Conservation (phyloP, 2,113 vertebrate genomes). For the Tetrax tetrax region DNA sequence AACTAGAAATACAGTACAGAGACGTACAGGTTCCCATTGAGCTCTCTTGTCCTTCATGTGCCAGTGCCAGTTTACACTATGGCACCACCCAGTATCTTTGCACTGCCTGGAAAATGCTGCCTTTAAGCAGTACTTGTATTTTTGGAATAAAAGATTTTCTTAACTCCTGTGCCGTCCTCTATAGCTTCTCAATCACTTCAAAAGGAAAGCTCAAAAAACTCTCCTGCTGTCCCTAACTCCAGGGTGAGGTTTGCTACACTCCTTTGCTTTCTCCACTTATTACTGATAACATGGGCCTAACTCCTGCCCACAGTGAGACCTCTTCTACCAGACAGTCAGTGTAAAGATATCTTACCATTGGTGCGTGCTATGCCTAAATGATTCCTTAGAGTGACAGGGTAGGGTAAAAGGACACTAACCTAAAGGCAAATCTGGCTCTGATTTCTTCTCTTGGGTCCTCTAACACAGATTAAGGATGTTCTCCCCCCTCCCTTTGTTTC, state of each 20-base stretch:
- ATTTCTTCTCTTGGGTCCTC: neutral
- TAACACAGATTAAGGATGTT: neutral
- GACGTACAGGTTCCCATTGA: fast-evolving
- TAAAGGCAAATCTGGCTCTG: neutral
- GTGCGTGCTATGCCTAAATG: neutral
- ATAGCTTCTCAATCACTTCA: neutral
- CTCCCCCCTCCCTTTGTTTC: neutral
- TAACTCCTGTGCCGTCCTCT: neutral
- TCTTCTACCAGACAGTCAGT: neutral
- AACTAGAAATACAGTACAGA: neutral
- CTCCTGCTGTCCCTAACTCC: neutral
- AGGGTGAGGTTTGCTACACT: neutral
- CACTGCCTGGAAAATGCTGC: neutral
- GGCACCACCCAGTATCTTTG: neutral
- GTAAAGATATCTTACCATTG: neutral
- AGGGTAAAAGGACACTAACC: neutral
- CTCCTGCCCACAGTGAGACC: neutral
- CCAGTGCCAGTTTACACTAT: neutral
- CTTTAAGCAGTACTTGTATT: neutral
- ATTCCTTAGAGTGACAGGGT: neutral
- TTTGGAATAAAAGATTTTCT: neutral
- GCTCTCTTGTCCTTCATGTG: neutral
- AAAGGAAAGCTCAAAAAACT: neutral
- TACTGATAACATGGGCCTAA: neutral
- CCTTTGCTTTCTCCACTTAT: neutral